Base-by-base conservation (phyloP, 23 tunicate species). In the Ciona savignyi region DNA sequence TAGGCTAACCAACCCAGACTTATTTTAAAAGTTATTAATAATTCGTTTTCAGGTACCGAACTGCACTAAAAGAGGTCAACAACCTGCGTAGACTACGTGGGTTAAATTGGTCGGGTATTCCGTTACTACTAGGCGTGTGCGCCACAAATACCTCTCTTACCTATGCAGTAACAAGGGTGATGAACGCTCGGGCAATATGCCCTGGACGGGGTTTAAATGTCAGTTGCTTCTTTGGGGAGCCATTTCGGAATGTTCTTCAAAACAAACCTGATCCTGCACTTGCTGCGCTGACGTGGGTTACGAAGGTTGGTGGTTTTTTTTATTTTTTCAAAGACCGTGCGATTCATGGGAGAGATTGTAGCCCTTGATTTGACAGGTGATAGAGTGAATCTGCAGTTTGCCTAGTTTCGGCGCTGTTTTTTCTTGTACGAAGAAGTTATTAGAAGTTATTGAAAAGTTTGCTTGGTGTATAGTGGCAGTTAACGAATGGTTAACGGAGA, bases 1-100 rank as follows among this genome's bases (percentile, higher is more conserved):
- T n/a, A n/a, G n/a, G n/a, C n/a, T n/a, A n/a, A n/a, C n/a, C n/a
- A n/a, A n/a, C n/a, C n/a, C n/a, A n/a, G n/a, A n/a, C n/a, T n/a
- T n/a, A n/a, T n/a, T n/a, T n/a, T n/a, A n/a, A n/a, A n/a, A n/a
- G n/a, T n/a, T n/a, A n/a, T n/a, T n/a, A n/a, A n/a, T n/a, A n/a
- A n/a, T n/a, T n/a, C n/a, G n/a, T n/a, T n/a, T n/a, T n/a, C 27
- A 88, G 96, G 32, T 88, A 88, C 71, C 64, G 66, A 29, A 70
- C 86, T 21, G 96, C 96, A 20, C 60, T 73, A n/a, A 67, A 80
- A n/a, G 96, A 88, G 67, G 61, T 88, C 22, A 33, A 35, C 30
- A 81, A 77, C 42, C 61, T 88, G 24, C 51, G 80, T 22, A 77
- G 35, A 9, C 66, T 88, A 2, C 11, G 30, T 29, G 2, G 15